Base-by-base conservation (phyloP, 2,113 vertebrate species). In the Agelaius phoeniceus region DNA sequence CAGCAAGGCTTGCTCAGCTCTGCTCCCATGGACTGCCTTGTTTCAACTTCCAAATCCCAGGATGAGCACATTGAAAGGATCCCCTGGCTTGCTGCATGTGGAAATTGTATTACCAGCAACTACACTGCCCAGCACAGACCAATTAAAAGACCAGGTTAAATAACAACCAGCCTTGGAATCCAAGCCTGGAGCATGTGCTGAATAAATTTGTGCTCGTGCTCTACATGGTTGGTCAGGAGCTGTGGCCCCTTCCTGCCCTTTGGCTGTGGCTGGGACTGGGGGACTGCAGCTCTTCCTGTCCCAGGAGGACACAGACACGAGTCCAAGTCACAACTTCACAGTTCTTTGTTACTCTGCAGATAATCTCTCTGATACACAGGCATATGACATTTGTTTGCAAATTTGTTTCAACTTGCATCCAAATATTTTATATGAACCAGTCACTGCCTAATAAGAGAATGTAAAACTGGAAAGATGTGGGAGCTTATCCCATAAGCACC, bases 101-200 rank as follows among this genome's bases (percentile, higher is more conserved):
- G 75, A 71, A 92, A 77, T 62, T 3, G 6, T 37, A 65, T 65
- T 57, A 79, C 62, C 65, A 54, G 84, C 80, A 46, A 11, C 63
- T 12, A 16, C 2, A 4, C 28, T 51, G 23, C 72, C 35, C 71
- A 67, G 85, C 82, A 23, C 54, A 41, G 28, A 59, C 55, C 46
- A 79, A 74, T 80, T 83, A 83, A 76, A 77, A 54, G 39, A 86
- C 68, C 79, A 46, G 63, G 86, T 79, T 83, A 90, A 93, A 86
- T n/a, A 95, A 90, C 62, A 86, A 62, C 46, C 13, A 13, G 5
- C 14, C 41, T 84, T 83, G 80, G 71, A 55, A 51, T 15, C 30
- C 83, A 33, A 83, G 63, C 31, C 51, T 11, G 20, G 83, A 76
- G 41, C 75, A 26, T 17, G 16, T 28, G 75, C 75, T 76, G 72